Base-by-base conservation (phyloP, 1,140 invertebrate species). In the Drosophila nebulosa region DNA sequence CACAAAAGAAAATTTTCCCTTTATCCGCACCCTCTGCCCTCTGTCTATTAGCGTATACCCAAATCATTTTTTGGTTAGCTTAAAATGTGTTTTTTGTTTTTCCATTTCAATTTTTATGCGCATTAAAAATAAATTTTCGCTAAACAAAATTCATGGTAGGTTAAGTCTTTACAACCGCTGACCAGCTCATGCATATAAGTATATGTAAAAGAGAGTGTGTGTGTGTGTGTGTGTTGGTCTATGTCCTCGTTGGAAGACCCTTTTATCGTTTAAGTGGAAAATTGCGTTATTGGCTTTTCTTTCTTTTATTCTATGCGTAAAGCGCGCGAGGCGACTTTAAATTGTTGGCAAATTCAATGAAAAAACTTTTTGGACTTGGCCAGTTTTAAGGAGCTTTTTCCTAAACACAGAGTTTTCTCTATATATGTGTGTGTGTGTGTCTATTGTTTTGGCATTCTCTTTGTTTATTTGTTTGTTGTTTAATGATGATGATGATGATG, bases 221-320 rank as follows among this genome's bases (percentile, higher is more conserved):
- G 9, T 39, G 9, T 36, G 18, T 57, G n/a, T 57, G 30, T 57
- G 14, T 58, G 6, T 57, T 74, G 22, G n/a, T 36, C 32, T 52
- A 58, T 50, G 18, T 58, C 3, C n/a, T 35, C 6, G 3, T 18
- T 27, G 14, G 26, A 4, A 55, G 64, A 67, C 78, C 74, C 68
- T 86, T 88, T 86, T 73, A 83, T 78, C 83, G 60, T 79, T 88
- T 79, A 83, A 88, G 78, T 79, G 83, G 78, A 86, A 86, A 88
- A 88, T 86, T 83, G 53, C 64, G 75, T 79, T 83, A 83, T 86
- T 88, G 74, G 53, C 74, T 68, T 67, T 58, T 39, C 53, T 64
- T 73, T 59, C 60, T 27, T 52, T 46, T 42, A 56, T 56, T 83
- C 59, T 71, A 66, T 57, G 36, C 16, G 16, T 46, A 46, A 46